Percentiles rank a stretch among this genome's conserved stretches.
Evolutionary conservation across 2,797 vertebrate genomes (phyloP).

Genomic region (Karalla daura): DNA sequence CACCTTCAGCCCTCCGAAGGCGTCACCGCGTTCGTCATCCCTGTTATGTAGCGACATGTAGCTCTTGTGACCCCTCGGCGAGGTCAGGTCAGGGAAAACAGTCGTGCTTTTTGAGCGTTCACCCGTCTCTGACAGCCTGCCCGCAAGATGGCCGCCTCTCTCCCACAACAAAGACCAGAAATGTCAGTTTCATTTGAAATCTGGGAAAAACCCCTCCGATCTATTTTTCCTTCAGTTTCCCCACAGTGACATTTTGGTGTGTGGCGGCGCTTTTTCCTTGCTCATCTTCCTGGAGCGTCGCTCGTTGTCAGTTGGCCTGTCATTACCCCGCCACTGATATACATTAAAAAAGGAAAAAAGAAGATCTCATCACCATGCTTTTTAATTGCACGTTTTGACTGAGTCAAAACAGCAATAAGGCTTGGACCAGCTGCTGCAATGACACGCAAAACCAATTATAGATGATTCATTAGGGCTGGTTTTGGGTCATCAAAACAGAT

Average conservation of each 20-base stretch:
- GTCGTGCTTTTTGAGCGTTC: conserved; percentile 55
- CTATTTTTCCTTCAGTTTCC: conserved; percentile 60
- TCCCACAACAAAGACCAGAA: conserved; percentile 71
- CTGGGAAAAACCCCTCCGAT: conserved; percentile 38
- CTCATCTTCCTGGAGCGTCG: conserved; percentile 63
- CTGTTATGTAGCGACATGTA: conserved; percentile 36
- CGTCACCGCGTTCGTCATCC: conserved; percentile 32
- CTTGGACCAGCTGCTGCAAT: conserved; percentile 71
- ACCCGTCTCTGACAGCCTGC: conserved; percentile 30
- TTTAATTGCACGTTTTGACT: conserved; percentile 80
- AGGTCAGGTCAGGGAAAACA: conserved; percentile 67
- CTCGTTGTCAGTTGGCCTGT: conserved; percentile 74
- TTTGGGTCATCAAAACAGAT: conserved; percentile 63
- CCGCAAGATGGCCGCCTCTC: conserved; percentile 52
- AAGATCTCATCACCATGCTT: conserved; percentile 67
- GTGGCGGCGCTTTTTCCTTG: conserved; percentile 55
- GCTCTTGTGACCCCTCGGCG: conserved; percentile 54
- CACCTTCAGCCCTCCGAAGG: conserved; percentile 45
- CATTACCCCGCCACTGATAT: conserved; percentile 77
- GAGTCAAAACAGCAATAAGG: conserved; percentile 64
- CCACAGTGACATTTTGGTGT: conserved; percentile 72
- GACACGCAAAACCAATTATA: conserved; percentile 78
- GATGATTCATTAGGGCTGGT: conserved; percentile 65
- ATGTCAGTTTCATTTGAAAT: conserved; percentile 42
- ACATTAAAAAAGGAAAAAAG: conserved; percentile 61